phyloP scores from a whole-genome alignment of 1,140 invertebrate species.

The Microplitis mediator region DNA sequence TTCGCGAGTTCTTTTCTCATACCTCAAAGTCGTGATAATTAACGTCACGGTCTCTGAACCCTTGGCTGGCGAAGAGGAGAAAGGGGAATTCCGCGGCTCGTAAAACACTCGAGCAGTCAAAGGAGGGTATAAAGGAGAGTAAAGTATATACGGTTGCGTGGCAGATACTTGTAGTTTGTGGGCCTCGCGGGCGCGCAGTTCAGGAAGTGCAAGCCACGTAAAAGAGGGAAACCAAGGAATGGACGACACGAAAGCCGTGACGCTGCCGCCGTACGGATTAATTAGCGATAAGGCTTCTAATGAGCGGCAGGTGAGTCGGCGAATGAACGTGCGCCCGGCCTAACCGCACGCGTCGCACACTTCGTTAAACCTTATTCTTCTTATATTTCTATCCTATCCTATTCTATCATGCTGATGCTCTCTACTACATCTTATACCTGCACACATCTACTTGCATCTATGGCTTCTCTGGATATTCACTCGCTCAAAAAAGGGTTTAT shows the following conservation, averaged over 20 bases:
- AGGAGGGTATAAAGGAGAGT: conserved; percentile 15
- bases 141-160: conserved; percentile 12
- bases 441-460: too few species aligned
- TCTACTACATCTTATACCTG: too few species aligned
- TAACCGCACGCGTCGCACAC: conserved; percentile 34
- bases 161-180: conserved; percentile 1
- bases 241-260: conserved; percentile 61
- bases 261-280: conserved; percentile 59
- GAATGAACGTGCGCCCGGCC: conserved; percentile 29
- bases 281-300: conserved; percentile 64
- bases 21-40: conserved; percentile 30
- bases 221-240: conserved; percentile 43
- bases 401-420: too few species aligned
- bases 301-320: conserved; percentile 59
- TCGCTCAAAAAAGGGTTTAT: too few species aligned
- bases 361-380: conserved; percentile 24
- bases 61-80: neutral
- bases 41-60: conserved; percentile 29
- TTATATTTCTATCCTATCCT: too few species aligned
- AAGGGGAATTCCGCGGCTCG: conserved; percentile 15
- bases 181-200: conserved; percentile 5
- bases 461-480: too few species aligned
- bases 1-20: conserved; percentile 25
- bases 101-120: conserved; percentile 28
- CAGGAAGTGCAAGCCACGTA: conserved; percentile 24